Evolutionary conservation across 1,140 invertebrate species (phyloP), one percentile per base, ranked within the genome.

Genomic region (Helicoverpa armigera): DNA sequence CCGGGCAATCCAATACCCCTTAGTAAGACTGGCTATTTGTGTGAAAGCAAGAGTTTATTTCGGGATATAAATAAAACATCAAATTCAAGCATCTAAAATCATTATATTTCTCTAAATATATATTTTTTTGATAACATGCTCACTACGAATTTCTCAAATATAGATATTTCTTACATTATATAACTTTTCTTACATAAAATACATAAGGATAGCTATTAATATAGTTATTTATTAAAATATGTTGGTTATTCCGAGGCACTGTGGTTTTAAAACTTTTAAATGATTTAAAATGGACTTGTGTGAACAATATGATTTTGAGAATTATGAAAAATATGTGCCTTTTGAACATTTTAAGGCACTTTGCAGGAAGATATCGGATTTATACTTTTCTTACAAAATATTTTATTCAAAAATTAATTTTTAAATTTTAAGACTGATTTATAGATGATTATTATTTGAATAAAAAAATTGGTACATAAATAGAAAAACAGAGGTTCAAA

Each of bases 1-100:
- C 23, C 23, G 23, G 23, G 2, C 23, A 23, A 23, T 2, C 23
- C 23, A 23, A 23, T 23, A 23, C 0, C 2, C 23, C 23, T 23
- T 23, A 2, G 23, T 23, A 23, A 23, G 23, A 23, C 23, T 23
- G 23, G n/a, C n/a, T n/a, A n/a, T n/a, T n/a, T n/a, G n/a, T n/a
- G n/a, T n/a, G n/a, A n/a, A 23, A 1, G 23, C 23, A 23, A 23
- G 2, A 23, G 2, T 23, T 23, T 23, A 23, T 23, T 23, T 23
- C 23, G 2, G 23, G 23, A 23, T 23, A 2, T 23, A n/a, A n/a
- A n/a, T n/a, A 61, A 61, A 31, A 61, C 58, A 4, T 2, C 58
- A 56, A 0, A 73, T 50, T 60, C 50, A 60, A 13, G 31, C 35
- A 80, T 65, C 12, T 60, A 35, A 74, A 56, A 56, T 56, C 54